Percentiles rank a stretch among this genome's conserved stretches.
Conservation (phyloP, 2,113 vertebrate genomes). For the Pseudopodoces humilis region DNA sequence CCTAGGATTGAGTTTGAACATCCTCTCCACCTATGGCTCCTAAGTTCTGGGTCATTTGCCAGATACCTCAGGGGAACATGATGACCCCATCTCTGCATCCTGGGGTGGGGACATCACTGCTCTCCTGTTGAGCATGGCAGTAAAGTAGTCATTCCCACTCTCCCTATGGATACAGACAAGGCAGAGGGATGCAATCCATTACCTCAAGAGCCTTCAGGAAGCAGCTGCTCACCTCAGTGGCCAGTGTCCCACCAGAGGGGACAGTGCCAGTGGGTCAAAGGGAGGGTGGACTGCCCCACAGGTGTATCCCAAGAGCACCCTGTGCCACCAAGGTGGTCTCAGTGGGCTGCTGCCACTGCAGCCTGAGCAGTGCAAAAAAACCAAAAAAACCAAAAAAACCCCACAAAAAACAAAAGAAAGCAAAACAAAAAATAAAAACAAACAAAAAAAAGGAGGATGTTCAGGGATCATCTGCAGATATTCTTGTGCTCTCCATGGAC, state of each 20-base stretch:
- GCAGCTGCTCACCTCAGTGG: background rate
- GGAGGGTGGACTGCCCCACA: background rate
- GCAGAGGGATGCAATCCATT: background rate
- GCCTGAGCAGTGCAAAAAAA: background rate
- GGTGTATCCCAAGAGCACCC: background rate
- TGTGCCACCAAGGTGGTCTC: background rate
- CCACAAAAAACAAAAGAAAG: too few species aligned
- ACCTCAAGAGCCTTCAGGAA: background rate
- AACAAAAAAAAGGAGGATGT: background rate
- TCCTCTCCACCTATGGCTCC: background rate
- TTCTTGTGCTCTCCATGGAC: background rate
- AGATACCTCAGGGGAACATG: rapidly evolving
- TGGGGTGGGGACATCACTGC: rapidly evolving
- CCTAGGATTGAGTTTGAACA: background rate
- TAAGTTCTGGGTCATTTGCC: background rate
- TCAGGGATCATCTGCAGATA: background rate
- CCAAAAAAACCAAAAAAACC: too few species aligned
- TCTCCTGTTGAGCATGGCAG: background rate
- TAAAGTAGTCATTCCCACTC: background rate
- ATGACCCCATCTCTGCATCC: background rate
- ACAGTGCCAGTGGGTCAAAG: background rate
- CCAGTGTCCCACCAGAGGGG: background rate
- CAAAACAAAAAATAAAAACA: background rate
- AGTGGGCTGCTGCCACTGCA: background rate
- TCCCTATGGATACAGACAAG: background rate